Percentiles rank a stretch among this genome's conserved stretches.
Conservation (phyloP, 2,797 vertebrate species). For the Oreochromis mossambicus region DNA sequence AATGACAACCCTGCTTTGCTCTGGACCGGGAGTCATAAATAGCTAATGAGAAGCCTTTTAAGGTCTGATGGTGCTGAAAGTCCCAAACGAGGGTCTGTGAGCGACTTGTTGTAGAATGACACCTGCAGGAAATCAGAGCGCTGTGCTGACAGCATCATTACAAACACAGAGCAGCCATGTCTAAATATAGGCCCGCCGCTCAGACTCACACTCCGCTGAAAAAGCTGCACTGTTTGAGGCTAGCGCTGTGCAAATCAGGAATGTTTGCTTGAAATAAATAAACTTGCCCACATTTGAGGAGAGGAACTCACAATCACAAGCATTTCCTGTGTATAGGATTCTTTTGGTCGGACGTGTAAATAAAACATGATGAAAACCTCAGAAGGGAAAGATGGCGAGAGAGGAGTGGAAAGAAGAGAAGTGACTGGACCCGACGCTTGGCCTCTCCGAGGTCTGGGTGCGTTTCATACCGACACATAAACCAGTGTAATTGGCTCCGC, state of each 20-base stretch:
- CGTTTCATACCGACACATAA: background rate
- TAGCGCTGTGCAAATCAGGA: conserved; percentile 88
- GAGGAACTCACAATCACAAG: conserved; percentile 78
- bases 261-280: conserved; percentile 96
- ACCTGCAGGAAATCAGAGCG: conserved; percentile 54
- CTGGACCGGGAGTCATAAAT: background rate
- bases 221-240: conserved; percentile 61
- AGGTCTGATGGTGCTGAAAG: background rate
- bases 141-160: conserved; percentile 30
- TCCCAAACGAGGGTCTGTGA: background rate
- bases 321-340: conserved; percentile 78
- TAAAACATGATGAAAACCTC: conserved; percentile 66
- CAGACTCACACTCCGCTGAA: conserved; percentile 42
- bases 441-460: background rate
- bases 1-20: background rate
- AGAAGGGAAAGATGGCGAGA: background rate
- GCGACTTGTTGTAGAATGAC: background rate
- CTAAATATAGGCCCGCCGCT: conserved; percentile 81
- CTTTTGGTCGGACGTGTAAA: conserved; percentile 71
- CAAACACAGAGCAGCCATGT: conserved; percentile 38
- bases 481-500: background rate
- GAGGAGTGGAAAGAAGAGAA: background rate
- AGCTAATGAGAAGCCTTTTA: background rate
- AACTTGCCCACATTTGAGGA: conserved; percentile 90
- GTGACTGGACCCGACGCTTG: background rate